Percentiles rank a stretch among this genome's conserved stretches.
These are phyloP conservation scores for Clangula hyemalis DNA, from an alignment of 2,797 vertebrate species.

Conservation along the genomic window DNA sequence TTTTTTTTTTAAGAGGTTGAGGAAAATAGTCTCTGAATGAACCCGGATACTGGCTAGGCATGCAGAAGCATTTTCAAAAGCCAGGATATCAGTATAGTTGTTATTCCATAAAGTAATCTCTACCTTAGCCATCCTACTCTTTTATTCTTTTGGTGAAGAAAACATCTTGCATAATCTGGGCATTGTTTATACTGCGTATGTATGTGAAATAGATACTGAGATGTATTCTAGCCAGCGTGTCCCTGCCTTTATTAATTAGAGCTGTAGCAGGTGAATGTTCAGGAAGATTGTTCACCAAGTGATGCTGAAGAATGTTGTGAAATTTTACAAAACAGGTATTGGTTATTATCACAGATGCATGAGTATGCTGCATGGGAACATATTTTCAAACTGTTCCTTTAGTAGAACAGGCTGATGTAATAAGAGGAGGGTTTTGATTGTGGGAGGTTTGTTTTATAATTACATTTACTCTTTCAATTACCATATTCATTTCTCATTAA, in stretches of 20 bases:
- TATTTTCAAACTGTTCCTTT: background rate
- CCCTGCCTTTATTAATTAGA: background rate
- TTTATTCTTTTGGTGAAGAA: background rate
- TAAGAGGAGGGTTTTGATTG: background rate
- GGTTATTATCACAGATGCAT: background rate
- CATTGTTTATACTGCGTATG: background rate
- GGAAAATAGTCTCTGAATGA: background rate
- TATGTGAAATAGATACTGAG: background rate
- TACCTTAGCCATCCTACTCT: background rate
- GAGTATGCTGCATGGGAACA: background rate
- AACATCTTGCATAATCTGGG: background rate
- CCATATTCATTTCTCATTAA: constrained; percentile 50
- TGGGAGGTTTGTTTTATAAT: constrained; percentile 47
- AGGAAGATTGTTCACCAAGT: background rate
- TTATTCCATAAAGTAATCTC: background rate
- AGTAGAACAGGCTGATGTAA: background rate
- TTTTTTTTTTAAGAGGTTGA: background rate
- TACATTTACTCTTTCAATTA: constrained; percentile 56
- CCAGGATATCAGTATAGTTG: background rate
- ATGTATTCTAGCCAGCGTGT: background rate
- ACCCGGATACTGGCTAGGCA: background rate
- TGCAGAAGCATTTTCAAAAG: background rate
- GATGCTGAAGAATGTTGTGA: background rate
- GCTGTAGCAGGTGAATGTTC: background rate
- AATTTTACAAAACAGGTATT: background rate